These are phyloP conservation scores for Cephalopterus ornatus DNA, from an alignment of 2,113 vertebrate species.

Conservation along the genomic window DNA sequence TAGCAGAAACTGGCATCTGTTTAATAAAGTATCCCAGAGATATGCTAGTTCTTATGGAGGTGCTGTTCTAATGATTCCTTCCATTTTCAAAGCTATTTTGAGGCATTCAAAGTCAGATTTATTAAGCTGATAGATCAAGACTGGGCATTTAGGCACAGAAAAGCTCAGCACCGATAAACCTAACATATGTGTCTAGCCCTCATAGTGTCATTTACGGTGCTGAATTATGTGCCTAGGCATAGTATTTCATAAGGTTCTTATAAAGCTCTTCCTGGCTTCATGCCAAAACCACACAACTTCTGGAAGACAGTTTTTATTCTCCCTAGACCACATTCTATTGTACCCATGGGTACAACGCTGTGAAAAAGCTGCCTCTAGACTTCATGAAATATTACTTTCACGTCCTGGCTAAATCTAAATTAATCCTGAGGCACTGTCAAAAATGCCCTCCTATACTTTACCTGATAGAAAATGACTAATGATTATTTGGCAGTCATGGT, in stretches of 20 bases:
- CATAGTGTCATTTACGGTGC: background rate
- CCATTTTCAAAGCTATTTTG: background rate
- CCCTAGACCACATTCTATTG: background rate
- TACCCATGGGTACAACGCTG: background rate
- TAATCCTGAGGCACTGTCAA: constrained; percentile 9
- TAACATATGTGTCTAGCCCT: background rate
- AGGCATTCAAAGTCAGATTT: background rate
- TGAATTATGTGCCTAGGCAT: background rate
- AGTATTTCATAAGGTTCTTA: background rate
- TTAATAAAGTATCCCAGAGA: background rate
- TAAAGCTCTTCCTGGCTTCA: background rate
- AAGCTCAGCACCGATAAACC: background rate
- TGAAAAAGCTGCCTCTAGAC: background rate
- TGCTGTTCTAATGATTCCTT: background rate
- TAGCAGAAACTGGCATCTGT: background rate
- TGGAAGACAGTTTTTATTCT: background rate
- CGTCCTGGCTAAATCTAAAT: constrained; percentile 22
- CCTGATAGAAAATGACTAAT: background rate
- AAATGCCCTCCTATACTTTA: background rate
- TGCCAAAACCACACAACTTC: background rate
- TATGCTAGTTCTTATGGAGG: background rate
- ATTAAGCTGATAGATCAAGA: background rate
- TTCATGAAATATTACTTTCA: constrained; percentile 39
- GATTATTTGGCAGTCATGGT: background rate
- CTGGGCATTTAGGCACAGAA: background rate